Conservation (phyloP, 2,888 invertebrate species). For the Andricus quercusramuli region DNA sequence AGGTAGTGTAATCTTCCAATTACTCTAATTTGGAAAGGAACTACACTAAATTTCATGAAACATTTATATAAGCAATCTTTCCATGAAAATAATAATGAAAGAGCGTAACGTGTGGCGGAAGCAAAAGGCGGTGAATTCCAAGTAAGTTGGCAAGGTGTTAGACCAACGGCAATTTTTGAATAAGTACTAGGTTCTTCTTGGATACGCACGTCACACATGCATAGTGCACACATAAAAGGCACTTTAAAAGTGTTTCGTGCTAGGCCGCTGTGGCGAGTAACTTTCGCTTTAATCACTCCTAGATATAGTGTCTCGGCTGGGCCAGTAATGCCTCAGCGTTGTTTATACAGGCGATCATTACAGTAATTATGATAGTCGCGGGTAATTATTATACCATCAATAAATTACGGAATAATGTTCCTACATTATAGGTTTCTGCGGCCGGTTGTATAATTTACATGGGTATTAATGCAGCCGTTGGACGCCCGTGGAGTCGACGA, state of each 20-base stretch:
- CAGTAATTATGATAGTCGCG: slow-evolving; percentile 61
- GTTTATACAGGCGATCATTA: slow-evolving; percentile 65
- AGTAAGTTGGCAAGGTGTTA: slow-evolving; percentile 54
- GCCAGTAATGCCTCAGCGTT: slow-evolving; percentile 49
- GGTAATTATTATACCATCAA: slow-evolving; percentile 64
- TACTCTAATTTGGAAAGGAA: background rate
- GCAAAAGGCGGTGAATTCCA: slow-evolving; percentile 43
- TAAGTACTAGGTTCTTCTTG: slow-evolving; percentile 46
- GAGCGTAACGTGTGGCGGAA: slow-evolving; percentile 44
- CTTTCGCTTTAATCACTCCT: slow-evolving; percentile 59
- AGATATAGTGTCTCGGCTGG: slow-evolving; percentile 50
- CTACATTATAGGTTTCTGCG: slow-evolving; percentile 61
- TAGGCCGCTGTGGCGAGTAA: slow-evolving; percentile 35
- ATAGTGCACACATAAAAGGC: background rate
- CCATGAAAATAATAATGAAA: slow-evolving; percentile 6
- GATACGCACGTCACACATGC: background rate
- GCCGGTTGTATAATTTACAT: slow-evolving; percentile 60
- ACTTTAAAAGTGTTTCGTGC: slow-evolving; percentile 5
- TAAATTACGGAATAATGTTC: slow-evolving; percentile 64
- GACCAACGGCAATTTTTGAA: slow-evolving; percentile 53
- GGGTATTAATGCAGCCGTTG: slow-evolving; percentile 60
- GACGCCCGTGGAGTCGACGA: slow-evolving; percentile 57
- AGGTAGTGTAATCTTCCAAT: too few relatives aligned
- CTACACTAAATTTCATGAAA: background rate
- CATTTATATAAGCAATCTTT: background rate